Base-by-base conservation (phyloP, 2,888 invertebrate genomes). In the Zhengitettix transpicula region DNA sequence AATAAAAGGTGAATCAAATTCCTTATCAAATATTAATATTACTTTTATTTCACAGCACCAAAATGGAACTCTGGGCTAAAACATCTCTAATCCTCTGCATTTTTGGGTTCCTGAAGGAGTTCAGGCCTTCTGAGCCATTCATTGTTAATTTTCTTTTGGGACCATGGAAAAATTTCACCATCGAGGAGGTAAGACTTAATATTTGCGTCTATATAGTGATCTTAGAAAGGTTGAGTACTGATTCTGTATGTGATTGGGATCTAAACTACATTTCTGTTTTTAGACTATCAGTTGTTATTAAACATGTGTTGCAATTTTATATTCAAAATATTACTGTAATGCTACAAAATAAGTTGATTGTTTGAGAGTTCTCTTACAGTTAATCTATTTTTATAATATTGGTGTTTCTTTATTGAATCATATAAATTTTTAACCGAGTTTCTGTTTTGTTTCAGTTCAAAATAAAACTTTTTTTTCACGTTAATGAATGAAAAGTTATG, bases 51-150 rank as follows among this genome's bases (percentile, higher is more conserved):
- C 47, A 47, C 47, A 47, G 47, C 14, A 14, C n/a, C 47, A 55
- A 14, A 10, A 61, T 64, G 62, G 62, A 61, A 70, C 72, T 75
- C 66, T 90, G 89, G 90, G 70, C 83, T 56, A 78, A 78, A 71
- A 80, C 86, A 60, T 86, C 87, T 0, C 71, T 87, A 57, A 72
- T 89, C 56, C 73, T 92, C 14, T 88, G 90, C 69, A 74, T 82
- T 47, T 91, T 89, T 69, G 91, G 91, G 1, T 83, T 89, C 67
- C 74, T 92, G 58, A 84, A 91, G 64, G 91, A 92, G 72, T 81
- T 91, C 62, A 77, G 91, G n/a, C 92, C 91, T 0, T 89, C 89
- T 0, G 91, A 92, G 68, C 88, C 91, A 0, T 92, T 85, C 69
- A 81, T 91, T 2, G 85, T 87, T 0, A 85, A 89, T 69, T 91